Percentiles rank a stretch among this genome's conserved stretches.
Conservation (phyloP, 1,140 invertebrate species). For the Drosophila pectinifera region DNA sequence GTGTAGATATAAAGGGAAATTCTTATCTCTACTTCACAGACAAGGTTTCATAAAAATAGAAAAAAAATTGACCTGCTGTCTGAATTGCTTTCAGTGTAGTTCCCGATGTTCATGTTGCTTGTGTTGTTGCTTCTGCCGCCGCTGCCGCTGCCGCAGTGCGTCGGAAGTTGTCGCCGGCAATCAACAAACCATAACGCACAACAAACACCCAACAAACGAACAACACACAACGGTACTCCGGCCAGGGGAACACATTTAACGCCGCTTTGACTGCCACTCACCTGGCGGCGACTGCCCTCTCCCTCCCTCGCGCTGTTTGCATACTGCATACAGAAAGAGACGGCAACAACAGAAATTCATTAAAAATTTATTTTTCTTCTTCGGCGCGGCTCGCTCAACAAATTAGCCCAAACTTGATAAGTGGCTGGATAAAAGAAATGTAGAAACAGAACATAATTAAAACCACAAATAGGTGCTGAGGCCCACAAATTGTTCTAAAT, state of each 20-base stretch:
- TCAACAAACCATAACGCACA: constrained; percentile 82
- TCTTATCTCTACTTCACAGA: not conserved
- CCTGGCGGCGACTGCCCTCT: not conserved
- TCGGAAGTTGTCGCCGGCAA: constrained; percentile 80
- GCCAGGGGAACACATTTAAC: constrained; percentile 67
- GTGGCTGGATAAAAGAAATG: constrained; percentile 17
- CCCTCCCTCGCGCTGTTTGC: constrained; percentile 15
- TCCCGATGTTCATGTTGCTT: constrained; percentile 18
- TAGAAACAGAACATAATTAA: constrained; percentile 39
- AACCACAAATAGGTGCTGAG: constrained; percentile 18
- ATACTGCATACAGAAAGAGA: constrained; percentile 47
- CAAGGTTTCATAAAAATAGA: not conserved
- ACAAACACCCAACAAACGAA: constrained; percentile 31
- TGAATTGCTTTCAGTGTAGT: not conserved
- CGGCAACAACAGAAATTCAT: constrained; percentile 57
- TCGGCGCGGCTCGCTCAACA: constrained; percentile 42
- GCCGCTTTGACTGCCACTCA: constrained; percentile 45
- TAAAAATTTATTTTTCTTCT: constrained; percentile 53
- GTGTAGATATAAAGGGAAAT: no score
- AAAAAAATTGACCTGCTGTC: rapidly evolving
- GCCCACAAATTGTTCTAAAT: constrained; percentile 20
- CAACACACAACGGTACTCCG: constrained; percentile 61
- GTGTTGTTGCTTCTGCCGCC: constrained; percentile 29
- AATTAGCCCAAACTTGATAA: constrained; percentile 60
- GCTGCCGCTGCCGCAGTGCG: constrained; percentile 43